Base-by-base conservation (phyloP, 1,140 invertebrate species). In the Drosophila repleta region DNA sequence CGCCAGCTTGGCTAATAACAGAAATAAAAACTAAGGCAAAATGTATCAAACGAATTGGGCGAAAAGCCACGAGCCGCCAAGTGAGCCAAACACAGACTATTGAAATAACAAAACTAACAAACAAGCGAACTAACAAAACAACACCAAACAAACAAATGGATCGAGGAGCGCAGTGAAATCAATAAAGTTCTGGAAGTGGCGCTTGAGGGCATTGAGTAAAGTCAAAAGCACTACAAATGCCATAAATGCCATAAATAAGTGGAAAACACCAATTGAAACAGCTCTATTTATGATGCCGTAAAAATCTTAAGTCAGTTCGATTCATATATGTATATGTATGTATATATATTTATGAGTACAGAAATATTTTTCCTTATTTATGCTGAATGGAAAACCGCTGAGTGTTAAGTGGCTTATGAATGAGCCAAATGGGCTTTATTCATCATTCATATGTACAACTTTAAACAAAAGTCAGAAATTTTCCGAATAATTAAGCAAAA, bases 1-100 rank as follows among this genome's bases (percentile, higher is more conserved):
- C 74, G 74, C 74, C 74, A 74, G 71, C 57, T 76, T 76, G 74
- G 71, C 74, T 76, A 76, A 76, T 76, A 76, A 76, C 65, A 65
- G 60, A 76, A 46, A 74, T 76, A 74, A 74, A 74, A 74, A 64
- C 60, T 39, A 74, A 74, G 43, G 45, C 45, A 39, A 63, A 74
- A 68, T 60, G 63, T 74, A 58, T 60, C 64, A 71, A 64, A 24
- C 26, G 43, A 65, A 58, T 37, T 57, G 63, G 26, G 53, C 63
- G 41, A 58, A 45, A 29, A 53, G 49, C 37, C 37, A 49, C 61
- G 15, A 71, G 43, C 13, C 46, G 64, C 24, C 60, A 48, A 56
- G n/a, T 1, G 32, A 29, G 41, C 8, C 29, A 29, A 48, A 17
- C 45, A 48, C 52, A 39, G 32, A 57, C 51, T 13, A 37, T 45